Base-by-base conservation (phyloP, 2,888 invertebrate species). In the Melieria picta region DNA sequence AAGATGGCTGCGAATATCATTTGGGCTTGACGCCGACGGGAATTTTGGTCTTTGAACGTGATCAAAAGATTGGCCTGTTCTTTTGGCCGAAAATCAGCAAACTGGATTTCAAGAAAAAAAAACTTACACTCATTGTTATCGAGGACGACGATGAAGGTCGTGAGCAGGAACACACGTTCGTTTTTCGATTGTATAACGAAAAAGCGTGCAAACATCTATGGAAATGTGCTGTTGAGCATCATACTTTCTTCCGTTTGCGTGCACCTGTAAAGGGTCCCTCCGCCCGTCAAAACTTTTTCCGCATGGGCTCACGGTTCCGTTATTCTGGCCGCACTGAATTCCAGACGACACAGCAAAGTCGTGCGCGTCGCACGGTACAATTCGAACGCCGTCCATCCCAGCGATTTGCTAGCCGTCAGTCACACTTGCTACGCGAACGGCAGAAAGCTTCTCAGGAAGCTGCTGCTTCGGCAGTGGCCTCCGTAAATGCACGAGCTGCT, bases 181-280 rank as follows among this genome's bases (percentile, higher is more conserved):
- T 99, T 5, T 99, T 99, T 87, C 91, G 95, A 72, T 88, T 99
- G 78, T 93, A 95, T 79, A 99, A 98, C 85, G 97, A 98, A 85
- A 98, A 98, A 86, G 98, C 99, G 1, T 98, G 98, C 86, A 99
- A 99, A 87, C 99, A 99, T 88, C 89, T 99, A 77, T 99, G 99
- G 99, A 99, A 99, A 88, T 99, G 99, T 89, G 99, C 99, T 45
- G 96, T 99, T 0, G 99, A 99, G 87, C 98, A 99, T 88, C 99
- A 99, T 89, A 96, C 98, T 1, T 99, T 99, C 81, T 99, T 99
- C 91, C 92, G 99, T 76, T 89, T 99, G 69, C 91, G 95, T 77
- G 95, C 94, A 50, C 94, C 96, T 1, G 93, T 94, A 0, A 96
- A 96, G 86, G 94, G 94, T 2, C 94, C 95, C 4, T 94, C 93